phyloP scores from a whole-genome alignment of 1,140 invertebrate genomes.

The Camponotus pennsylvanicus region DNA sequence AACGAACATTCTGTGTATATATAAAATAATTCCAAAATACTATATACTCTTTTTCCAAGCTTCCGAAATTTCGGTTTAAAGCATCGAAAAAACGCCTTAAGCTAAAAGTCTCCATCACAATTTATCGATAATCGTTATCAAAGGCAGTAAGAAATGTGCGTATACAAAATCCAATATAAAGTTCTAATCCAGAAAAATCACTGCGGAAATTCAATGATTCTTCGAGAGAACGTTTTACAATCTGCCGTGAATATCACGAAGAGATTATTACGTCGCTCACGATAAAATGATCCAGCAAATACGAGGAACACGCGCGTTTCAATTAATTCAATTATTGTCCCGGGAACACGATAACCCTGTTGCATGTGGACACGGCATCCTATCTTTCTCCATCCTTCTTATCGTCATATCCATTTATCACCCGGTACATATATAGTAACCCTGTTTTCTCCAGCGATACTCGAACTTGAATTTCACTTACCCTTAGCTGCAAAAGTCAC shows the following conservation, averaged over 20 bases:
- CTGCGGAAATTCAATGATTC: constrained; percentile 38
- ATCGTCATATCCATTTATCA: background rate
- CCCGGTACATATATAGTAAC: constrained; percentile 36
- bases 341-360: background rate
- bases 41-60: constrained; percentile 10
- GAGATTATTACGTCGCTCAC: constrained; percentile 21
- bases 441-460: constrained; percentile 61
- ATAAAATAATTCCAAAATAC: constrained; percentile 56
- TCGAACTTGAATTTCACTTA: constrained; percentile 35
- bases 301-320: constrained; percentile 26
- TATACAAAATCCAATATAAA: constrained; percentile 56
- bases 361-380: background rate
- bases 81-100: constrained; percentile 58
- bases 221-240: constrained; percentile 36
- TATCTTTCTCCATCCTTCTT: constrained; percentile 7
- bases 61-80: constrained; percentile 53
- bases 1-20: constrained; percentile 35
- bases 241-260: constrained; percentile 25
- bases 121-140: constrained; percentile 40
- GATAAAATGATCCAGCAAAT: constrained; percentile 47
- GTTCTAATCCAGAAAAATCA: constrained; percentile 51
- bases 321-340: constrained; percentile 15
- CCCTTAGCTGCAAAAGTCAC: constrained; percentile 45
- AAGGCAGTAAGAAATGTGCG: constrained; percentile 62
- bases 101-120: constrained; percentile 53